Base-by-base conservation (phyloP, 2,113 vertebrate genomes). In the Eurypyga helias region DNA sequence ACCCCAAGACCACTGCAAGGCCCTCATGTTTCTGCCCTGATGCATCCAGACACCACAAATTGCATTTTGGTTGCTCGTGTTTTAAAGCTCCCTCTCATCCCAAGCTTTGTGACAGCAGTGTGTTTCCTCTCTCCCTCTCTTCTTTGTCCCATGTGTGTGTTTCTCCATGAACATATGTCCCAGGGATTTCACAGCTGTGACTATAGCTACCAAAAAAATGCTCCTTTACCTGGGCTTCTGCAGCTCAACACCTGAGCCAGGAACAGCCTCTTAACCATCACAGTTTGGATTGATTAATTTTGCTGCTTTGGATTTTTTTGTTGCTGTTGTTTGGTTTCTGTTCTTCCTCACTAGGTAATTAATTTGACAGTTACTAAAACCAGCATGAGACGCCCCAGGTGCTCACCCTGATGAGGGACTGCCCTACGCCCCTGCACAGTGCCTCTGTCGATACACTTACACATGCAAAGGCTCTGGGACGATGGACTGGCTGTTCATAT, bases 391-490 rank as follows among this genome's bases (percentile, higher is more conserved):
- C 10, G 28, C 6, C 7, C 13, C 9, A 2, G 1, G 31, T 83
- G 38, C 8, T 16, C 0, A 0, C 17, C 55, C 66, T 38, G 41
- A 28, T 9, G 14, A 12, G 13, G 28, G 43, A 7, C 54, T 45
- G n/a, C 19, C 15, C 38, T 7, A 16, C 0, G 1, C 11, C 17
- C 29, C 46, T 8, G 23, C 49, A 64, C 17, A 21, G 9, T 6
- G 7, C 21, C 55, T 31, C 8, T 49, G 43, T 33, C 2, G 0
- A 26, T 21, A 21, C 36, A 16, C 7, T 36, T 9, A 41, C 9
- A 29, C 0, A 0, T 38, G 54, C 19, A 76, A 81, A 71, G 91
- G 17, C 43, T 67, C 12, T 1, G 1, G 31, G 3, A 13, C 4
- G 3, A 9, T 0, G 0, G 33, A 29, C 7, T 38, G 34, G 11